Evolutionary conservation across 2,113 vertebrate species (phyloP).

Genomic region (Ophiodon elongatus): DNA sequence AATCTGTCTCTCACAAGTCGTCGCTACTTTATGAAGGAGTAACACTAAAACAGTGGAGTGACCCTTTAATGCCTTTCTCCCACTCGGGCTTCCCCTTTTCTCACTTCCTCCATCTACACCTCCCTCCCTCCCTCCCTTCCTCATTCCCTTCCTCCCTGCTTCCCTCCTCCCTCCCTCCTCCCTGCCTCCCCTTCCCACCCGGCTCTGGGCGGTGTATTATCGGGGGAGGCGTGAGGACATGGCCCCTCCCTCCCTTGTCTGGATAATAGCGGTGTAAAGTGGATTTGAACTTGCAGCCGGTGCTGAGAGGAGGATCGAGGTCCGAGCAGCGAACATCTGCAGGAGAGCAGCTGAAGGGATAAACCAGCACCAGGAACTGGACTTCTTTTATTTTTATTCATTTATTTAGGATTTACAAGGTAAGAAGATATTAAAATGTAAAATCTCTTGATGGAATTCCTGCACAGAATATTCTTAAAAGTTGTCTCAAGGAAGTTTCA

Average conservation of each 20-base stretch:
- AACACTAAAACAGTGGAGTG: too few relatives aligned
- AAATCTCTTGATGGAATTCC: background rate
- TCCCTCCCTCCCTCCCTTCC: too few relatives aligned
- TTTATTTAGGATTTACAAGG: conserved; percentile 5
- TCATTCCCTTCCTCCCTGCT: background rate
- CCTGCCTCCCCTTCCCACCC: background rate
- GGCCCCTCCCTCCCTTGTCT: conserved; percentile 85
- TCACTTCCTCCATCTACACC: background rate
- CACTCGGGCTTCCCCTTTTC: too few relatives aligned
- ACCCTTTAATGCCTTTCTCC: too few relatives aligned
- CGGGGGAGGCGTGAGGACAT: conserved; percentile 14
- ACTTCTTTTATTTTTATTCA: background rate
- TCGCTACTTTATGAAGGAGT: too few relatives aligned
- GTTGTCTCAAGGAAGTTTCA: background rate
- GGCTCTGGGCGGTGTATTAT: conserved; percentile 43
- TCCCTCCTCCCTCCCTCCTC: background rate
- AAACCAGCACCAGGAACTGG: background rate
- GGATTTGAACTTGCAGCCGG: conserved; percentile 93
- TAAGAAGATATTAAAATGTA: background rate
- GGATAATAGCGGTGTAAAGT: conserved; percentile 90
- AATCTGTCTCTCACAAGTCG: too few relatives aligned
- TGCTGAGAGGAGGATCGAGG: conserved; percentile 68
- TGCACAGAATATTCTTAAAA: background rate
- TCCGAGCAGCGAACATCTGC: background rate
- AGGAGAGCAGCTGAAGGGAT: conserved; percentile 32